These are phyloP conservation scores for Luscinia megarhynchos DNA, from an alignment of 2,797 vertebrate genomes.

Conservation along the genomic window DNA sequence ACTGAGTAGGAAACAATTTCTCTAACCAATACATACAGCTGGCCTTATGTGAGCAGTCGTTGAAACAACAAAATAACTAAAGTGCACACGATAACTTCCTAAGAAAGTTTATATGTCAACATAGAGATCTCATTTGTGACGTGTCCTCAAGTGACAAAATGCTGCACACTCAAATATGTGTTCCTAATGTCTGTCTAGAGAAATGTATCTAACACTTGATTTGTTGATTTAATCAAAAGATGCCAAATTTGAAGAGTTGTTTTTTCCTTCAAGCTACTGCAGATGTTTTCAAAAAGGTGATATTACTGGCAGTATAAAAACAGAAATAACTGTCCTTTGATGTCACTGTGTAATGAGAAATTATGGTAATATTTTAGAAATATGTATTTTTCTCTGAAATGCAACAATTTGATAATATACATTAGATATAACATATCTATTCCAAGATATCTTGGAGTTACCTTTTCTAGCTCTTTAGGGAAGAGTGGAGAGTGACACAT, in stretches of 20 bases:
- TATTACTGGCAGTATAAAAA: background rate
- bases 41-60: background rate
- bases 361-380: background rate
- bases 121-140: background rate
- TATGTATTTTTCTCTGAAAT: background rate
- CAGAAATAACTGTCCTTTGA: background rate
- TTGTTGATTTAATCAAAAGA: conserved; percentile 10
- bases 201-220: background rate
- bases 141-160: background rate
- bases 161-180: background rate
- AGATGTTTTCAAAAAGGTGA: background rate
- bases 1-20: background rate
- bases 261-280: background rate
- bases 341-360: background rate
- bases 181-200: background rate
- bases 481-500: background rate
- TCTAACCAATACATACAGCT: background rate
- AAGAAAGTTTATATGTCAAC: background rate
- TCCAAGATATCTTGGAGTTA: background rate
- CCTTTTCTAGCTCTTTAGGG: background rate
- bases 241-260: background rate
- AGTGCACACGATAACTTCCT: background rate
- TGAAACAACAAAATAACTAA: background rate
- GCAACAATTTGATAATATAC: background rate
- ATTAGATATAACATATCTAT: background rate